Conservation (phyloP, 2,113 vertebrate species). For the Lepisosteus oculatus region DNA sequence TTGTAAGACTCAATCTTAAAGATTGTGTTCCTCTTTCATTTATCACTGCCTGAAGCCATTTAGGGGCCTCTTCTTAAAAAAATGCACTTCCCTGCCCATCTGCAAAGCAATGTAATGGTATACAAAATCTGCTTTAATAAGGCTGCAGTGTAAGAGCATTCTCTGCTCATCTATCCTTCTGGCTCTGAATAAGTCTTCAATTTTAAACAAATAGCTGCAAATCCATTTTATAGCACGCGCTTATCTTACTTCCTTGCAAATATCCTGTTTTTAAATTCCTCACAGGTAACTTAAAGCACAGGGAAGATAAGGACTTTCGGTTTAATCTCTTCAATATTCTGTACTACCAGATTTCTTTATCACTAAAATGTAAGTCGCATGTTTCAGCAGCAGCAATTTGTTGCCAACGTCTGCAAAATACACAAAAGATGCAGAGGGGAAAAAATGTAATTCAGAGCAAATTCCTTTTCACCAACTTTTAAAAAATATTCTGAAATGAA, state of each 20-base stretch:
- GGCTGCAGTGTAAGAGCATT: constrained; percentile 14
- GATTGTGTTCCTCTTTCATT: constrained; percentile 24
- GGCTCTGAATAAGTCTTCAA: constrained; percentile 1
- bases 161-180: constrained; percentile 3
- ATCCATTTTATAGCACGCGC: background rate
- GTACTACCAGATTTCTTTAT: constrained; percentile 26
- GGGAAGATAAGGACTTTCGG: constrained; percentile 18
- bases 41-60: constrained; percentile 19
- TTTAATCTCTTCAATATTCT: constrained; percentile 33
- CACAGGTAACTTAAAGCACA: background rate
- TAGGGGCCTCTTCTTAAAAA: constrained; percentile 20
- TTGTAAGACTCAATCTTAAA: constrained; percentile 9
- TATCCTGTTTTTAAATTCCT: constrained; percentile 3
- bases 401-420: constrained; percentile 10
- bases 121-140: constrained; percentile 27
- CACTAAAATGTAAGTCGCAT: constrained; percentile 6
- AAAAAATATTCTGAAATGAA: no score
- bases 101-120: constrained; percentile 15
- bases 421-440: no score
- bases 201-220: constrained; percentile 5
- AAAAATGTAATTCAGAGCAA: no score
- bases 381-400: constrained; percentile 5
- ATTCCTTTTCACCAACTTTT: no score
- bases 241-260: constrained; percentile 2
- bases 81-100: constrained; percentile 20